phyloP scores from a whole-genome alignment of 2,888 invertebrate species.

The Caenorhabditis japonica region DNA sequence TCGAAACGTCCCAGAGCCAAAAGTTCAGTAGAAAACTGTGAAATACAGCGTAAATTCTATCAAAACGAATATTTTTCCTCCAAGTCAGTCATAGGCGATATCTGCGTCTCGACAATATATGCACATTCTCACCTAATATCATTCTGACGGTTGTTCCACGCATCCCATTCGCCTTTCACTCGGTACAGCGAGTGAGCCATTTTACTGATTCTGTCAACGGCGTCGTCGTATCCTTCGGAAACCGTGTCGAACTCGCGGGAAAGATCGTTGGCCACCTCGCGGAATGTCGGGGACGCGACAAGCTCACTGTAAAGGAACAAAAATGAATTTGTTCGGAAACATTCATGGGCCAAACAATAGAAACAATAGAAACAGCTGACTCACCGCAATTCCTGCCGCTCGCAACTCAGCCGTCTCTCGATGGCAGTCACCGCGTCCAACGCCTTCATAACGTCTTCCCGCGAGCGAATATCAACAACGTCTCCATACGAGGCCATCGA shows the following conservation, averaged over 20 bases:
- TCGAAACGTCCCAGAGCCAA: too few relatives aligned
- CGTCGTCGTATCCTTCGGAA: conserved; percentile 62
- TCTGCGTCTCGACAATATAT: too few relatives aligned
- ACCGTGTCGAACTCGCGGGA: conserved; percentile 50
- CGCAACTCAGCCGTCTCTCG: conserved; percentile 50
- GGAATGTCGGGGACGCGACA: conserved; percentile 35
- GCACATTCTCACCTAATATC: conserved; percentile 26
- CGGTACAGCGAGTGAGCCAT: conserved; percentile 34
- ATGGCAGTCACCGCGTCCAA: conserved; percentile 54
- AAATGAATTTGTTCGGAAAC: too few relatives aligned
- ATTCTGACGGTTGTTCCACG: conserved; percentile 30
- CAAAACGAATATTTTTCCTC: too few relatives aligned
- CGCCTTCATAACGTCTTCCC: conserved; percentile 57
- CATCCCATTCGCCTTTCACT: conserved; percentile 52
- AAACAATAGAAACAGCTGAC: too few relatives aligned
- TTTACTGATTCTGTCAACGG: conserved; percentile 50
- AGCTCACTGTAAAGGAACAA: conserved; percentile 27
- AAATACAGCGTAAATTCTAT: too few relatives aligned
- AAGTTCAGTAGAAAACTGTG: too few relatives aligned
- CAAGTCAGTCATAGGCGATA: too few relatives aligned
- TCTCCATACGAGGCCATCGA: conserved; percentile 50
- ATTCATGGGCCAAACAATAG: too few relatives aligned
- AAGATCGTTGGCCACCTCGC: conserved; percentile 35
- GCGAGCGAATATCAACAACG: conserved; percentile 55
- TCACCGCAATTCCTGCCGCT: conserved; percentile 63